A percentile compares a stretch with the other conserved stretches of the same genome.
Conservation (phyloP, 1,140 invertebrate species). For the Drosophila ficusphila region DNA sequence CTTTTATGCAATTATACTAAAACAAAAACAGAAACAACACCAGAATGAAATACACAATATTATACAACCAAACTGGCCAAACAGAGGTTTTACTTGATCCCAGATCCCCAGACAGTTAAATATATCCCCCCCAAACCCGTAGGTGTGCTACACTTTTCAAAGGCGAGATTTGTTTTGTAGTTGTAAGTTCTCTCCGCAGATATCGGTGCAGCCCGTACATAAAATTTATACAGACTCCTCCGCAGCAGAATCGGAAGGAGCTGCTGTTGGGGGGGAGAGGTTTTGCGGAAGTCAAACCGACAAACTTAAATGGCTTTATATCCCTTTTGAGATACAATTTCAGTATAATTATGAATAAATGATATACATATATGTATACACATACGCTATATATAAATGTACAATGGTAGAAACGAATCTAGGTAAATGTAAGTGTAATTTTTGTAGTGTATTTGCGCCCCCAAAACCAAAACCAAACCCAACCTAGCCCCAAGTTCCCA, state of each 20-base stretch:
- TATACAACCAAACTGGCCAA: conserved; percentile 68
- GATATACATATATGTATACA: conserved; percentile 53
- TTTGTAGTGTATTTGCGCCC: conserved; percentile 60
- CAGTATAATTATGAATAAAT: conserved; percentile 62
- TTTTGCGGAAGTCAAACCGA: conserved; percentile 52
- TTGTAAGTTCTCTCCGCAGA: conserved; percentile 27
- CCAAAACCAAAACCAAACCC: conserved; percentile 3
- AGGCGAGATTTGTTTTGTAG: conserved; percentile 39
- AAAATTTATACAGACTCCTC: conserved; percentile 29
- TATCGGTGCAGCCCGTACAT: conserved; percentile 17
- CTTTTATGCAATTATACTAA: conserved; percentile 77
- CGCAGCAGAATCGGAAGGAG: conserved; percentile 20
- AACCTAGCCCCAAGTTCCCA: background rate
- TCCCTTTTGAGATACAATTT: conserved; percentile 81
- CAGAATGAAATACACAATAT: conserved; percentile 77
- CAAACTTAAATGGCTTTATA: conserved; percentile 81
- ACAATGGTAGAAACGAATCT: conserved; percentile 52
- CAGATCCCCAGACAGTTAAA: conserved; percentile 5
- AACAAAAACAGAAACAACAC: conserved; percentile 67
- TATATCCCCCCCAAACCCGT: background rate
- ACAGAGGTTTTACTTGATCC: conserved; percentile 51
- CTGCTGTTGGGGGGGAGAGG: conserved; percentile 37
- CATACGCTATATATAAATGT: conserved; percentile 61
- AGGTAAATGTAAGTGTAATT: conserved; percentile 65
- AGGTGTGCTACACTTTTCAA: conserved; percentile 27